phyloP scores from a whole-genome alignment of 2,888 invertebrate species.

The Dasysyrphus tricinctus region DNA sequence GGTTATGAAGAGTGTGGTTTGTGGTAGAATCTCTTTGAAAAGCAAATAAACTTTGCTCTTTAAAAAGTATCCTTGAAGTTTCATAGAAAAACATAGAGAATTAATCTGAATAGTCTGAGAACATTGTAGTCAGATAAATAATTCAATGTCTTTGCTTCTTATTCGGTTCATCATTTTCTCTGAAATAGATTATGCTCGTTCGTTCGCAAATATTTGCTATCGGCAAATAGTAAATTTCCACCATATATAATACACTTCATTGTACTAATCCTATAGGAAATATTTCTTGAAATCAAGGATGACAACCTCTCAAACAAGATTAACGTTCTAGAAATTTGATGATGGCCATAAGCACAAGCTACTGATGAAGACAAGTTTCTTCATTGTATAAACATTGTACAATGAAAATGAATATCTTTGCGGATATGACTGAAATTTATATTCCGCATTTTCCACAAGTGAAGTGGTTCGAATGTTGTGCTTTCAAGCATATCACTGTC shows the following conservation, averaged over 20 bases:
- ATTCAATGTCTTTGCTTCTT: not conserved
- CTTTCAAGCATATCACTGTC: not conserved
- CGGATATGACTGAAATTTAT: not conserved
- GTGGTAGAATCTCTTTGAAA: not conserved
- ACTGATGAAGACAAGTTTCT: not conserved
- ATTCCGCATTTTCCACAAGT: not conserved
- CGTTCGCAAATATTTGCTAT: not conserved
- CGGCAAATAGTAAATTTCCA: not conserved
- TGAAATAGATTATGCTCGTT: not conserved
- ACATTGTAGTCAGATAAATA: not conserved
- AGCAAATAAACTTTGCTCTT: not conserved
- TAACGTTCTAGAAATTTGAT: slow-evolving; percentile 6
- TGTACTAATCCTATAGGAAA: not conserved
- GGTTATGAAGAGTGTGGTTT: not conserved
- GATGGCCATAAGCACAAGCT: not conserved
- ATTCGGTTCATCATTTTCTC: not conserved
- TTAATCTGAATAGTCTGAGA: not conserved
- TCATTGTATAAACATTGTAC: not conserved
- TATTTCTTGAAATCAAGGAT: not conserved
- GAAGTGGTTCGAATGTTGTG: not conserved
- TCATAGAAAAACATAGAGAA: not conserved
- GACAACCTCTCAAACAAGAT: not conserved
- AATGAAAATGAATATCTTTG: not conserved
- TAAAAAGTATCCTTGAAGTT: not conserved
- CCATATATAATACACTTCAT: not conserved